Evolutionary conservation across 2,888 invertebrate species (phyloP).

Genomic region (Aphrophora alni): DNA sequence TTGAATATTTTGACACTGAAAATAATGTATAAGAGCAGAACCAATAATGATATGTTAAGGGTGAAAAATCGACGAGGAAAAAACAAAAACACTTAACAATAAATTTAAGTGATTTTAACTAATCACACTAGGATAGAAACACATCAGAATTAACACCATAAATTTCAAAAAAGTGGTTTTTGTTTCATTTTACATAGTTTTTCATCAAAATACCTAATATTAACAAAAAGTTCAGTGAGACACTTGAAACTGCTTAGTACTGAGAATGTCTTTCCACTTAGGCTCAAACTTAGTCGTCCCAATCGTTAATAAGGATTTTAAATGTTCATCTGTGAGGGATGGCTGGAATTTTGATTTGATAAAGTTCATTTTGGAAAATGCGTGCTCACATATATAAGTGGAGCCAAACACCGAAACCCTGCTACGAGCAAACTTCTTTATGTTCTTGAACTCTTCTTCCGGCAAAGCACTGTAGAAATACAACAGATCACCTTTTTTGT

Average conservation of each 20-base stretch:
- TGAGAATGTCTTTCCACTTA: slow-evolving; percentile 12
- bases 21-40: slow-evolving; percentile 11
- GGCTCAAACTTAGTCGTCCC: neutral
- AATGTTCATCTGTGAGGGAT: neutral
- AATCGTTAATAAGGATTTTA: slow-evolving; percentile 11
- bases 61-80: neutral
- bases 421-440: slow-evolving; percentile 14
- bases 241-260: neutral
- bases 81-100: neutral
- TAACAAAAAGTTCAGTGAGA: slow-evolving; percentile 6
- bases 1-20: slow-evolving; percentile 1
- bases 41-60: neutral
- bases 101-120: slow-evolving; percentile 3
- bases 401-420: slow-evolving; percentile 12
- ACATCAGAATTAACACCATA: neutral
- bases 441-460: slow-evolving; percentile 9
- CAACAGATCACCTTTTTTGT: slow-evolving; percentile 2
- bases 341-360: neutral
- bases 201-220: neutral
- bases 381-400: slow-evolving; percentile 3
- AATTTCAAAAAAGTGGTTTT: neutral
- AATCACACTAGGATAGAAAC: slow-evolving; percentile 13
- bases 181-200: slow-evolving; percentile 2
- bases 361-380: slow-evolving; percentile 15
- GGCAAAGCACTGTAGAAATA: slow-evolving; percentile 1